Conservation (phyloP, 37 sponge, comb jelly and placozoan species). For the Bolinopsis microptera region DNA sequence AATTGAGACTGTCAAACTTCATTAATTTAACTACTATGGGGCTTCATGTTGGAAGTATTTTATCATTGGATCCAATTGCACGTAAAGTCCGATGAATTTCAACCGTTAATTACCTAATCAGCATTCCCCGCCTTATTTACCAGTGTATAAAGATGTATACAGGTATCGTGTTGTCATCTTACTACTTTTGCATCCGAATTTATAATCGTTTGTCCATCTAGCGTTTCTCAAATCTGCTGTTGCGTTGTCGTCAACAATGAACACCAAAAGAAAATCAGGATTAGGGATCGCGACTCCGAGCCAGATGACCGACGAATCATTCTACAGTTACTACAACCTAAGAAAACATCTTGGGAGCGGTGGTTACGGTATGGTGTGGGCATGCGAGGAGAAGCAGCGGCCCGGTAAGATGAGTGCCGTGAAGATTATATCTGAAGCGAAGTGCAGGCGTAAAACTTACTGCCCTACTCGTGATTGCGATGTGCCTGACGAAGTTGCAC, state of each 20-base stretch:
- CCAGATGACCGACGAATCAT: not conserved
- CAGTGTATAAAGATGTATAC: not conserved
- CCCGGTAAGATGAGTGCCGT: not conserved
- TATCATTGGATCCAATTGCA: not conserved
- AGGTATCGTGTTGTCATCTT: not conserved
- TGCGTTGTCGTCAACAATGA: not conserved
- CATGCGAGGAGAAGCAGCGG: constrained; percentile 15
- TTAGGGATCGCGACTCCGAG: not conserved
- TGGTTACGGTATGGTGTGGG: constrained; percentile 56
- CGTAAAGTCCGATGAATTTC: not conserved
- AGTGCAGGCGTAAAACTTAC: not conserved
- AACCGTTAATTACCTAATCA: not conserved
- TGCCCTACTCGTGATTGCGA: constrained; percentile 11
- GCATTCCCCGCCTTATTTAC: not conserved
- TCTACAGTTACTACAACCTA: not conserved
- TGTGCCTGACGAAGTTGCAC: constrained; percentile 50
- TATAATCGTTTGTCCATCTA: not conserved
- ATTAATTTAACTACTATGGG: not conserved
- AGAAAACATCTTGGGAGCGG: constrained; percentile 28
- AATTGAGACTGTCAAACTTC: not conserved
- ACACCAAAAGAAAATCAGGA: not conserved
- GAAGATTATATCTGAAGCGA: constrained; percentile 5
- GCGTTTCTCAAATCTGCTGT: not conserved
- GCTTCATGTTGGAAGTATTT: not conserved
- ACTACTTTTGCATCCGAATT: not conserved